Percentiles rank a stretch among this genome's conserved stretches.
Evolutionary conservation across 2,888 invertebrate genomes (phyloP).

Genomic region (Torymus tubicola): DNA sequence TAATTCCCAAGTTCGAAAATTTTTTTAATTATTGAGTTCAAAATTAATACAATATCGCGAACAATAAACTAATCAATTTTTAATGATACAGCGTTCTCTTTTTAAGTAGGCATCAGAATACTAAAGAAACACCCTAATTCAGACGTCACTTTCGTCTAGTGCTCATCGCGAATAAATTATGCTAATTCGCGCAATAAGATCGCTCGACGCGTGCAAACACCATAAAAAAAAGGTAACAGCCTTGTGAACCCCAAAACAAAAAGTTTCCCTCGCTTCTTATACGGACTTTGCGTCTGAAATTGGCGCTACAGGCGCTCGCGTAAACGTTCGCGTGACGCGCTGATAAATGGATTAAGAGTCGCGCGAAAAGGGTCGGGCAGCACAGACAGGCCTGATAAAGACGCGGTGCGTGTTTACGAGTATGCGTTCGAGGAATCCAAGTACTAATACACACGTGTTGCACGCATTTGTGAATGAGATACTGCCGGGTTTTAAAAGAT

Average conservation of each 20-base stretch:
- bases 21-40: too few species aligned
- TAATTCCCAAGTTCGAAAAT: too few species aligned
- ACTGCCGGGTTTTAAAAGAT: too few species aligned
- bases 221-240: constrained; percentile 4
- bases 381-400: constrained; percentile 31
- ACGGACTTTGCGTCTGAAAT: background rate
- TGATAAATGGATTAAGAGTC: constrained; percentile 48
- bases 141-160: constrained; percentile 13
- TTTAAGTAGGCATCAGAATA: too few species aligned
- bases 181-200: constrained; percentile 21
- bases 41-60: too few species aligned
- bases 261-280: constrained; percentile 41
- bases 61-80: too few species aligned
- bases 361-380: constrained; percentile 15
- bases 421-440: background rate
- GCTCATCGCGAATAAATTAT: constrained; percentile 37
- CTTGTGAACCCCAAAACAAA: constrained; percentile 43
- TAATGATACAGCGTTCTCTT: too few species aligned
- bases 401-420: background rate
- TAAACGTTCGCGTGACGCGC: constrained; percentile 39
- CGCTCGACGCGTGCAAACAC: constrained; percentile 31
- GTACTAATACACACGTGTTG: background rate
- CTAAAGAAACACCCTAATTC: background rate
- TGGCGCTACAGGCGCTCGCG: constrained; percentile 16
- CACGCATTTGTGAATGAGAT: background rate